Evolutionary conservation across 2,888 invertebrate genomes (phyloP).

Genomic region (Cryptophagus acutangulus): DNA sequence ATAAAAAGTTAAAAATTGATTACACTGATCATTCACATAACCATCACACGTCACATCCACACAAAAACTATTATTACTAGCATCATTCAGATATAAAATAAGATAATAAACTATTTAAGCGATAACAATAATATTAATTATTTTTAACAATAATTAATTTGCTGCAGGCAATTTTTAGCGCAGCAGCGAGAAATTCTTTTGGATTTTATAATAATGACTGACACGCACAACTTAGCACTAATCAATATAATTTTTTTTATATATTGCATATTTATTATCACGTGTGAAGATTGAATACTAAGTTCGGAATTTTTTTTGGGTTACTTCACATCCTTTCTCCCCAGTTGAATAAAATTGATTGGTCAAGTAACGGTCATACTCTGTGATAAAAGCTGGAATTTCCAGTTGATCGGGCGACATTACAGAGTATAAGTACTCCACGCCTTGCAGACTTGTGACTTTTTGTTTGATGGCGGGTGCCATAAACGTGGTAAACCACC

Average conservation of each 20-base stretch:
- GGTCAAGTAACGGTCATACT: conserved; percentile 62
- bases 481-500: conserved; percentile 99
- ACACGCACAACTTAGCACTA: conserved; percentile 46
- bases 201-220: too few relatives aligned
- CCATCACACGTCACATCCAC: too few relatives aligned
- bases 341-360: conserved; percentile 40
- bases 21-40: too few relatives aligned
- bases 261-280: conserved; percentile 46
- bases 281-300: conserved; percentile 27
- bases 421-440: conserved; percentile 86
- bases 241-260: too few relatives aligned
- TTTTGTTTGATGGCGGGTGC: conserved; percentile 94
- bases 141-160: too few relatives aligned
- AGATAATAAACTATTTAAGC: too few relatives aligned
- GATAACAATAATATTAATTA: too few relatives aligned
- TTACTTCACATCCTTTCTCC: conserved; percentile 89
- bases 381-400: conserved; percentile 92
- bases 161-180: too few relatives aligned
- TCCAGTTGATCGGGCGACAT: conserved; percentile 91
- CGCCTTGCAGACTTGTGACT: conserved; percentile 85
- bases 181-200: too few relatives aligned
- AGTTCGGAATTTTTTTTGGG: conserved; percentile 64
- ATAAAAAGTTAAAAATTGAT: too few relatives aligned
- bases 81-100: too few relatives aligned
- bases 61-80: too few relatives aligned